These are phyloP conservation scores for Chionomys nivalis DNA, from an alignment of 2,113 vertebrate species.

Conservation along the genomic window DNA sequence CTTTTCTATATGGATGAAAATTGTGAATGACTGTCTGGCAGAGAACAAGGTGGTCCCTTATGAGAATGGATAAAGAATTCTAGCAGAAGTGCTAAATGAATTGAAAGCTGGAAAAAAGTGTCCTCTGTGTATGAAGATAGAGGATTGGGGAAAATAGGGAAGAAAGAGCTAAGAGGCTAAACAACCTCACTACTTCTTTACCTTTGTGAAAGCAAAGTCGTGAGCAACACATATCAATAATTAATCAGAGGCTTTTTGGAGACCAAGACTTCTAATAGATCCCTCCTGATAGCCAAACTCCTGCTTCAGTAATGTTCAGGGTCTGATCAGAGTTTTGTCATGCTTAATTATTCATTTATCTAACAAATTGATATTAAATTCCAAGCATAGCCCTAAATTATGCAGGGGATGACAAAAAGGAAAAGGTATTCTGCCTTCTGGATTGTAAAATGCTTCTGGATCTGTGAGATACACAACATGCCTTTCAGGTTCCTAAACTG, in stretches of 20 bases:
- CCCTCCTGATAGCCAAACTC: not conserved
- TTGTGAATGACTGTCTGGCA: not conserved
- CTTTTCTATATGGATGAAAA: not conserved
- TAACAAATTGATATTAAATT: slow-evolving; percentile 55
- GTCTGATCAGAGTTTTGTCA: slow-evolving; percentile 56
- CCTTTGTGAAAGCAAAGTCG: not conserved
- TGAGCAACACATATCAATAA: slow-evolving; percentile 41
- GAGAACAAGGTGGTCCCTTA: not conserved
- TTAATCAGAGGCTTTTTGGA: slow-evolving; percentile 67
- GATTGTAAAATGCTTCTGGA: not conserved
- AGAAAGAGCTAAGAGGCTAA: not conserved
- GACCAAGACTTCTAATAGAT: slow-evolving; percentile 32
- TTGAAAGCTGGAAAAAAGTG: not conserved
- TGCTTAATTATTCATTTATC: slow-evolving; percentile 68
- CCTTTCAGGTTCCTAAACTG: accelerated
- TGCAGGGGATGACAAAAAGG: not conserved
- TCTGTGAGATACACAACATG: not conserved
- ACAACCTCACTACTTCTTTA: not conserved
- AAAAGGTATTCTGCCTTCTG: not conserved
- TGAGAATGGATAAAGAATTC: not conserved
- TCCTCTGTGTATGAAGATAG: not conserved
- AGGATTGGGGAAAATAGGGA: not conserved
- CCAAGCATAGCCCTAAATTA: slow-evolving; percentile 22
- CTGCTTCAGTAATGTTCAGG: not conserved
- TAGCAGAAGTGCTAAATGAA: not conserved